phyloP scores from a whole-genome alignment of 2,888 invertebrate species.

The Helobdella robusta region DNA sequence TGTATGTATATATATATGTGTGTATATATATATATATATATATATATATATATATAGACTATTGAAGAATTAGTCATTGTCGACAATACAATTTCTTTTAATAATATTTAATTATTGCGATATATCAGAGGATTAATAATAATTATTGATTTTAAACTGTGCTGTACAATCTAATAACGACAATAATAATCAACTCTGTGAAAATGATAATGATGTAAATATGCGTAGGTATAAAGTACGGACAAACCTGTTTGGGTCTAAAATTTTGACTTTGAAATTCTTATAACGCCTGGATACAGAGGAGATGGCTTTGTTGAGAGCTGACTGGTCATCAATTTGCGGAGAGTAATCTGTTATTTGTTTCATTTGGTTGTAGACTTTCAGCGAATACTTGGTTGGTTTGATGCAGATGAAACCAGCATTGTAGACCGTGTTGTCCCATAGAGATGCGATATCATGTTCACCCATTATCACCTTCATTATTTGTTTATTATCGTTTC shows the following conservation, averaged over 20 bases:
- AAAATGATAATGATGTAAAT: too few relatives aligned
- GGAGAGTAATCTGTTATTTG: constrained; percentile 15
- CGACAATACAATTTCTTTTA: too few relatives aligned
- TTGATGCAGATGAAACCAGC: constrained; percentile 28
- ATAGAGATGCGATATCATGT: constrained; percentile 25
- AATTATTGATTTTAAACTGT: too few relatives aligned
- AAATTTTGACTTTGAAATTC: constrained; percentile 15
- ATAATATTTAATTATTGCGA: too few relatives aligned
- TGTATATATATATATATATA: too few relatives aligned
- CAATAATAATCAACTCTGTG: too few relatives aligned
- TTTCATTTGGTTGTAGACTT: constrained; percentile 24
- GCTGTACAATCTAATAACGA: too few relatives aligned
- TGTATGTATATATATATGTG: too few relatives aligned
- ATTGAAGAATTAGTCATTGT: too few relatives aligned
- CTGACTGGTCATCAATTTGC: constrained; percentile 28
- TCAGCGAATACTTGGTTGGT: constrained; percentile 17
- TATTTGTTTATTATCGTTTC: not conserved
- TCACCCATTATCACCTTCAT: constrained; percentile 9
- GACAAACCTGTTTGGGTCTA: constrained; percentile 15
- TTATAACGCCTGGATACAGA: constrained; percentile 1
- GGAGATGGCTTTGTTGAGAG: constrained; percentile 18
- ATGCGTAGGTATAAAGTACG: too few relatives aligned
- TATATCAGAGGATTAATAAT: too few relatives aligned
- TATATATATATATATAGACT: too few relatives aligned
- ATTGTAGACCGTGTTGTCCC: constrained; percentile 27